Evolutionary conservation across 2,797 vertebrate genomes (phyloP).

Genomic region (Dendrocincla tyrannina): DNA sequence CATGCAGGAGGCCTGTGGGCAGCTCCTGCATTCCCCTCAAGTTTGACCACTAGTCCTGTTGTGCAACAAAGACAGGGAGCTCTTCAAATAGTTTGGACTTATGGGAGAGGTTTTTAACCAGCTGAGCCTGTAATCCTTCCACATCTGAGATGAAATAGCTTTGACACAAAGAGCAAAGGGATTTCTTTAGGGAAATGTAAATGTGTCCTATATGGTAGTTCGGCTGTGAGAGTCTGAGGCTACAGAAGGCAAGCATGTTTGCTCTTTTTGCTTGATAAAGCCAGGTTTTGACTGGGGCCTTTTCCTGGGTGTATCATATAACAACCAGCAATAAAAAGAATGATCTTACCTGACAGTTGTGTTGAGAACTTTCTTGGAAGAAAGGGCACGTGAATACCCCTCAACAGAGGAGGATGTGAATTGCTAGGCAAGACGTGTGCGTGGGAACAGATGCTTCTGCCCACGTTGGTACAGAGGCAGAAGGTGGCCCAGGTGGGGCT

Average conservation of each 20-base stretch:
- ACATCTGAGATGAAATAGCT: not conserved
- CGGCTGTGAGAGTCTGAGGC: not conserved
- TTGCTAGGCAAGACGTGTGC: not conserved
- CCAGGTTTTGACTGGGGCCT: not conserved
- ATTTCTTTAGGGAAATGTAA: not conserved
- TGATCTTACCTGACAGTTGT: not conserved
- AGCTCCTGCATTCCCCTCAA: not conserved
- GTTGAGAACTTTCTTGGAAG: not conserved
- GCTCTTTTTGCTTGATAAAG: not conserved
- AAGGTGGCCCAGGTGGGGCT: not conserved
- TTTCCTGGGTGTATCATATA: not conserved
- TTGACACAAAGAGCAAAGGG: not conserved
- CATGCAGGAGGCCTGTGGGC: not conserved
- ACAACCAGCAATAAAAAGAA: not conserved
- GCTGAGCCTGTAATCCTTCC: not conserved
- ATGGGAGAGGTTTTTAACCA: not conserved
- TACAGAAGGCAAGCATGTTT: not conserved
- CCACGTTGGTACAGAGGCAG: rapidly evolving
- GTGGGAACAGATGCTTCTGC: not conserved
- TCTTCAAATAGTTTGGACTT: not conserved
- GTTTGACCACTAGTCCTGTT: not conserved
- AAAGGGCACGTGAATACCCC: not conserved
- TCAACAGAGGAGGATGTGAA: not conserved
- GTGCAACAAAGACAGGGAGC: not conserved
- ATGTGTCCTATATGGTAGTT: not conserved